Base-by-base conservation (phyloP, 2,797 vertebrate genomes). In the Gorsachius magnificus region DNA sequence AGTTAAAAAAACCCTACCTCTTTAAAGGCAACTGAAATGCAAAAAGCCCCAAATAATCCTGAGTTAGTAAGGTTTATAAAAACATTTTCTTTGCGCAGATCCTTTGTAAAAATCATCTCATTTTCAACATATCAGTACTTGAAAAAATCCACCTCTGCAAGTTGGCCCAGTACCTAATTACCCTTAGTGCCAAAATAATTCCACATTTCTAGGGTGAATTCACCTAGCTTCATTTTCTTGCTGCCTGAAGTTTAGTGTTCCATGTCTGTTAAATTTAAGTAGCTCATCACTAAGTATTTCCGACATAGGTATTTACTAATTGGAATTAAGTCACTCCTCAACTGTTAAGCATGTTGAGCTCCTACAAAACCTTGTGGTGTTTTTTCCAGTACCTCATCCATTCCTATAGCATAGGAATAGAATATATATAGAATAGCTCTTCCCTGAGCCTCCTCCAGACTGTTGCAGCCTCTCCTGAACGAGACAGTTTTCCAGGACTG, bases 341-440 rank as follows among this genome's bases (percentile, higher is more conserved):
- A 53, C n/a, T n/a, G 56, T 31, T n/a, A 74, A 56, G 65, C 12
- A 41, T 5, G 4, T 5, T 18, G 13, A 53, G 56, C 64, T 91
- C 36, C 63, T 76, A 61, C 64, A 80, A 54, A 96, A 68, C 29
- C 3, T 2, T 36, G 14, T 31, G 19, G 16, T 31, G 12, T 2
- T 83, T 94, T 92, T 90, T 88, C 87, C 85, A 91, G 71, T 89
- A 56, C 45, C 71, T 87, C 68, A 36, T 14, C 75, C n/a, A 38
- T 86, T 85, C 82, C 71, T 80, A 56, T 3, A 43, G 41, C 41
- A 16, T 43, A 43, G 41, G 41, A 43, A 43, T 16, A 43, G 41
- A 16, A 43, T 43, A 43, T 43, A 43, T 43, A 43, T 43, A 16
- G 41, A 43, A 43, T 43, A 87, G 66, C 51, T 83, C 70, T 50